A percentile compares a stretch with the other conserved stretches of the same genome.
These are phyloP conservation scores for Takifugu ocellatus DNA, from an alignment of 2,797 vertebrate genomes.

Conservation along the genomic window DNA sequence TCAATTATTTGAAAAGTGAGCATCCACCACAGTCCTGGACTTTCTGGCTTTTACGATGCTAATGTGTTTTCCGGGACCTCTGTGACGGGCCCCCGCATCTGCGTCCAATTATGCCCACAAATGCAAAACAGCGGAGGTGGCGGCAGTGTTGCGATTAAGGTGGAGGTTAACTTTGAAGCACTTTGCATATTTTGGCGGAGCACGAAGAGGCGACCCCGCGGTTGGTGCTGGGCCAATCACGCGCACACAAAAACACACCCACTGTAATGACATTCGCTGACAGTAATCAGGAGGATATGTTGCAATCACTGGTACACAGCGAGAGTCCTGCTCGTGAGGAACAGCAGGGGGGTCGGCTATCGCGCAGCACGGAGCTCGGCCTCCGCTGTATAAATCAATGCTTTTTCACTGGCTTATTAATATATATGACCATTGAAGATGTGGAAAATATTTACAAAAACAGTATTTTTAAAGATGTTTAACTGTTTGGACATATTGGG, in stretches of 20 bases:
- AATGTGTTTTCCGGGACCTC: conserved; percentile 64
- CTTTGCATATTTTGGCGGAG: conserved; percentile 72
- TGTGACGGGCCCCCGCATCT: conserved; percentile 67
- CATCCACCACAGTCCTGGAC: conserved; percentile 63
- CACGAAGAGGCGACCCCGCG: conserved; percentile 63
- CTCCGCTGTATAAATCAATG: conserved; percentile 70
- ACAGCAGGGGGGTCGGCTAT: conserved; percentile 59
- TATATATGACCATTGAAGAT: conserved; percentile 71
- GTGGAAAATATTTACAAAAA: conserved; percentile 68
- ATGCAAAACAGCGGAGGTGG: conserved; percentile 48
- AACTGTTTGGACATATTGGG: conserved; percentile 30
- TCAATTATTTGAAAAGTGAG: conserved; percentile 23
- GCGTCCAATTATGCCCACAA: conserved; percentile 69
- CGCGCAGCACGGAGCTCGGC: conserved; percentile 57
- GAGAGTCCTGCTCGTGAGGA: conserved; percentile 61
- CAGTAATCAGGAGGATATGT: conserved; percentile 77
- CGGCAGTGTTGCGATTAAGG: conserved; percentile 26
- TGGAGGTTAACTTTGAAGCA: conserved; percentile 25
- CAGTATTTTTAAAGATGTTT: conserved; percentile 17
- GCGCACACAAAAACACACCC: conserved; percentile 40
- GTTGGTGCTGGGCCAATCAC: conserved; percentile 66
- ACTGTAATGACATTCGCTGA: conserved; percentile 67
- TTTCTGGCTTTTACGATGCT: conserved; percentile 63
- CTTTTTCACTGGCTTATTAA: conserved; percentile 70
- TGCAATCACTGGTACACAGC: conserved; percentile 76